phyloP scores from a whole-genome alignment of 2,797 vertebrate species.

The Anas bernieri region DNA sequence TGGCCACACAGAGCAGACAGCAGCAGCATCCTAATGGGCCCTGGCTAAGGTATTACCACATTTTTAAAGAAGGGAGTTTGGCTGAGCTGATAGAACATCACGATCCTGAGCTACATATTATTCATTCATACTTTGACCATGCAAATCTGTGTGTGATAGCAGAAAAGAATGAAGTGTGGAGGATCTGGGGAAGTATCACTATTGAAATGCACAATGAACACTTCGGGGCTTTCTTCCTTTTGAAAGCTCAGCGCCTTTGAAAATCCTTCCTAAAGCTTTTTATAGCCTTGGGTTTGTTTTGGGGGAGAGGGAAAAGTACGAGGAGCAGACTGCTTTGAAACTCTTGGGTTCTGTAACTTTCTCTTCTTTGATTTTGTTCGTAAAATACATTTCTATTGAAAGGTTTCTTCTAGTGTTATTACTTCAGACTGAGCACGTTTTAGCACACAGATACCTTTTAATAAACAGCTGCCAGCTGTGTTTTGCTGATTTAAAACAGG shows the following conservation, averaged over 20 bases:
- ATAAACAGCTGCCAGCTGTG: slow-evolving; percentile 24
- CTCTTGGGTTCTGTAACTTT: not conserved
- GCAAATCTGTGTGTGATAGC: slow-evolving; percentile 81
- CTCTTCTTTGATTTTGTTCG: slow-evolving; percentile 45
- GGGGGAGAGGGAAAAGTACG: not conserved
- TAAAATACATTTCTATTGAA: slow-evolving; percentile 27
- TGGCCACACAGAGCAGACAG: not conserved
- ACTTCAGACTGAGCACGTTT: not conserved
- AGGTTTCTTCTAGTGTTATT: not conserved
- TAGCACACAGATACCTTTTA: not conserved
- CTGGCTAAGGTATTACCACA: slow-evolving; percentile 80
- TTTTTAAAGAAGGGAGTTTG: slow-evolving; percentile 83
- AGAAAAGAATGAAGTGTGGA: slow-evolving; percentile 79
- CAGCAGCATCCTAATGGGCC: slow-evolving; percentile 41
- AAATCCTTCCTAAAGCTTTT: slow-evolving; percentile 40
- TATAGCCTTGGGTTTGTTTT: slow-evolving; percentile 29
- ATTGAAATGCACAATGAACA: not conserved
- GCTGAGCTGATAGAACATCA: slow-evolving; percentile 76
- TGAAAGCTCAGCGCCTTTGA: slow-evolving; percentile 9
- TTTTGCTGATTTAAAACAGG: slow-evolving; percentile 20
- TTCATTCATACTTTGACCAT: slow-evolving; percentile 80
- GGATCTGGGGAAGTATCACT: slow-evolving; percentile 38
- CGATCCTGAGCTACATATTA: slow-evolving; percentile 78
- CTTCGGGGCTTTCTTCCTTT: not conserved
- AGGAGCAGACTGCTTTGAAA: slow-evolving; percentile 17